Evolutionary conservation across 2,888 invertebrate genomes (phyloP), one percentile per base, ranked within the genome.

Genomic region (Xestia rhomboidea): DNA sequence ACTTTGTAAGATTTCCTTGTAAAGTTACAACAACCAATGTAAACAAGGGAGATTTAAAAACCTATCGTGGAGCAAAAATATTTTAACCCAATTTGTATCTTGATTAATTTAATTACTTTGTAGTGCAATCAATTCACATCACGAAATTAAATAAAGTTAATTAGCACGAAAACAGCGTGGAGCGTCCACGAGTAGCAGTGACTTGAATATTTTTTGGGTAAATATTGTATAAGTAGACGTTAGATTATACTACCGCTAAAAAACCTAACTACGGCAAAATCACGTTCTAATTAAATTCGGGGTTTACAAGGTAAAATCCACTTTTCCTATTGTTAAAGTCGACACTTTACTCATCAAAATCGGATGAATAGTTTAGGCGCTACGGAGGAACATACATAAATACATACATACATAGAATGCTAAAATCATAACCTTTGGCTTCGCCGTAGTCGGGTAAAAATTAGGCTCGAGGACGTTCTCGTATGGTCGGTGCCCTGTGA

Each of bases 401-500:
- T 34, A 34, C 34, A 34, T 34, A 34, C 34, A 34, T 34, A 34
- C 34, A 4, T 34, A 34, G 5, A 34, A 4, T 34, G 34, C 34
- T 34, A 34, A 34, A 34, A 34, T 34, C 34, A 34, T 34, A 34
- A 34, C 34, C 34, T 34, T 34, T 34, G 34, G 34, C 34, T 34
- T 34, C 34, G 34, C 5, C 34, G 34, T 34, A 34, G 34, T 34
- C 5, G 34, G 34, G 34, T 34, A 34, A 72, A 69, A 63, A 60
- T 51, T 18, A 30, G 68, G 34, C 30, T 69, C n/a, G 68, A 79
- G 83, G 81, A 75, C 79, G 80, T 77, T 76, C 69, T 84, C 73
- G 60, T 85, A 79, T 88, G 87, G 84, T 78, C 84, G 74, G 54
- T 82, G 78, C 82, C 82, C 83, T 87, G 89, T 87, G 83, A 90